Evolutionary conservation across 2,797 vertebrate species (phyloP).

Genomic region (Cryptoprocta ferox): DNA sequence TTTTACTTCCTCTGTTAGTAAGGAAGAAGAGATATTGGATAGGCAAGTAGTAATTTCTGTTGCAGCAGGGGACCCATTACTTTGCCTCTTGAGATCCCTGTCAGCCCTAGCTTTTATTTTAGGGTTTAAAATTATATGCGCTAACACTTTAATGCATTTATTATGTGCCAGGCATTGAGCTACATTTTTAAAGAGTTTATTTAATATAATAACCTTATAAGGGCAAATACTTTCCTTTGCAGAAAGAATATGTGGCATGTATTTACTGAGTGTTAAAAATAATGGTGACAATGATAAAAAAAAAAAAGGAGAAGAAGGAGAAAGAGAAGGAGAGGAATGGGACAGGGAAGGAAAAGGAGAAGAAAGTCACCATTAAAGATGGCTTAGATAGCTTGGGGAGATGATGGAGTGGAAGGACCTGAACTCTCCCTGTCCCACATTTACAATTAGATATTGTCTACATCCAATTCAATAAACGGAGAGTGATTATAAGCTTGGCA

Average conservation of each 20-base stretch:
- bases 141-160: neutral
- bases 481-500: neutral
- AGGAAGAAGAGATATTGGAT: neutral
- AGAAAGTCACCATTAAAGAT: neutral
- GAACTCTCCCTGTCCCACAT: neutral
- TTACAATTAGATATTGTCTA: neutral
- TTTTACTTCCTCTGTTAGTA: neutral
- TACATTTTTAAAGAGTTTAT: constrained; percentile 3
- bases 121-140: neutral
- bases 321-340: no score
- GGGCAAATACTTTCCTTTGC: neutral
- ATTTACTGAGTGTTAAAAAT: constrained; percentile 48
- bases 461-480: neutral
- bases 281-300: neutral
- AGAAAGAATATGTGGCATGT: neutral
- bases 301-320: no score
- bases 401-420: neutral
- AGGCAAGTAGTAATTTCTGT: neutral
- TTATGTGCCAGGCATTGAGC: neutral
- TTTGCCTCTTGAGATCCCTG: neutral
- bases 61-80: neutral
- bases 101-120: constrained; percentile 12
- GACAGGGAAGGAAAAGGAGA: no score
- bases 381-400: neutral
- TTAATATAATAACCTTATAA: constrained; percentile 30